Evolutionary conservation across 2,888 invertebrate species (phyloP), one percentile per base, ranked within the genome.

Genomic region (Lissocephala sabroskyi): DNA sequence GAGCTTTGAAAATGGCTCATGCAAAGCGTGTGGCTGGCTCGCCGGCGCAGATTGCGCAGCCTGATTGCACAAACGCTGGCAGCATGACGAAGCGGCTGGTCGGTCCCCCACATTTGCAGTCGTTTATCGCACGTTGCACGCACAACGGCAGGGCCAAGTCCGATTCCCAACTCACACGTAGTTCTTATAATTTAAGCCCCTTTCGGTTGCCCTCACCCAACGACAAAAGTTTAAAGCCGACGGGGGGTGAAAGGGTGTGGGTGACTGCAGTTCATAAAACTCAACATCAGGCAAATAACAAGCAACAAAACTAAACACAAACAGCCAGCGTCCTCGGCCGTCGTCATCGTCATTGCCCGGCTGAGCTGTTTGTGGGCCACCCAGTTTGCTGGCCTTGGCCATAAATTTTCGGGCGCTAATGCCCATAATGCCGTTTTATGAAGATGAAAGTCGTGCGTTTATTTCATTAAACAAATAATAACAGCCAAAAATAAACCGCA

Each of bases 401-500:
- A 73, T 78, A 73, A 73, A 73, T 73, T 75, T 63, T 52, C 47
- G 56, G n/a, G 47, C 54, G 67, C 64, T 73, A 78, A 73, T 78
- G 67, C 78, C n/a, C 59, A 75, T 71, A 71, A 71, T 78, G 56
- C 79, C 79, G 59, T 67, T 73, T 73, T 73, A 73, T 73, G 76
- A 75, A 73, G 71, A 73, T 73, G 71, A 73, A 78, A 73, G 71
- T 78, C 78, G 76, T 67, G 78, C 76, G 78, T 73, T 73, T 73
- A 71, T 78, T 78, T 73, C 76, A 78, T 78, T 73, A 73, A 66
- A 75, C 76, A 78, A 71, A 71, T 75, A 71, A 78, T 71, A 78
- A 71, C 59, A 61, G 56, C 52, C 73, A 54, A 74, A 71, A 63
- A 75, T 63, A 71, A 71, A 61, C 78, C 79, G 59, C 71, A 65